Conservation (phyloP, 2,888 invertebrate genomes). For the Ormyrus pomaceus region DNA sequence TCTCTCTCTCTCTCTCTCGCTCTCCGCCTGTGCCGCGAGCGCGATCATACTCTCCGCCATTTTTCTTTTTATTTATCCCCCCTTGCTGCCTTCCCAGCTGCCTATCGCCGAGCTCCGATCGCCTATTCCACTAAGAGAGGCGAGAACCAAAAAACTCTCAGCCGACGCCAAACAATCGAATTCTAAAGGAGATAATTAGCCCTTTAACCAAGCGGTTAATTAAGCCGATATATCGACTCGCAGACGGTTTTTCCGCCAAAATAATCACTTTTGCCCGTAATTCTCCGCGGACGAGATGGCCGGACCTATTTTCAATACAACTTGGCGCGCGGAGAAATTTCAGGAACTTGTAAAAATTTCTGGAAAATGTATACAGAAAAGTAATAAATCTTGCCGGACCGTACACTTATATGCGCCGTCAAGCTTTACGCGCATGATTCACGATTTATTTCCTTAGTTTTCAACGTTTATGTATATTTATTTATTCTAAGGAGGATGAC, state of each 20-base stretch:
- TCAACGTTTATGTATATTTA: constrained; percentile 25
- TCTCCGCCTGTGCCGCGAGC: background rate
- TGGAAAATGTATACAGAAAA: constrained; percentile 42
- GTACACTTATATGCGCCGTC: constrained; percentile 16
- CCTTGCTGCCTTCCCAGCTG: too few relatives aligned
- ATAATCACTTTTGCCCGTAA: background rate
- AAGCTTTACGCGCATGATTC: constrained; percentile 39
- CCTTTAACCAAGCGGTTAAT: background rate
- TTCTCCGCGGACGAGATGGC: background rate
- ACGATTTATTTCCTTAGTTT: constrained; percentile 33
- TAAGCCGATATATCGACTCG: background rate
- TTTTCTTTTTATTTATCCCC: constrained; percentile 1
- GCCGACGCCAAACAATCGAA: too few relatives aligned
- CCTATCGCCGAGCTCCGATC: constrained; percentile 7
- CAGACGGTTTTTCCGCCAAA: background rate
- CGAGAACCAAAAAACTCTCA: too few relatives aligned
- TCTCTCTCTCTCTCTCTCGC: too few relatives aligned
- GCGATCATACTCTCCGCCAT: background rate
- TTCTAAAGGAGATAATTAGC: too few relatives aligned
- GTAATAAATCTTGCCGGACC: constrained; percentile 37
- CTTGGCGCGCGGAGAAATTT: constrained; percentile 27
- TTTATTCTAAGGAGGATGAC: constrained; percentile 25
- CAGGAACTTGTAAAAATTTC: constrained; percentile 35
- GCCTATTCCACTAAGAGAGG: background rate
- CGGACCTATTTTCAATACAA: background rate